Evolutionary conservation across 2,888 invertebrate species (phyloP).

Genomic region (Xestia xanthographa): DNA sequence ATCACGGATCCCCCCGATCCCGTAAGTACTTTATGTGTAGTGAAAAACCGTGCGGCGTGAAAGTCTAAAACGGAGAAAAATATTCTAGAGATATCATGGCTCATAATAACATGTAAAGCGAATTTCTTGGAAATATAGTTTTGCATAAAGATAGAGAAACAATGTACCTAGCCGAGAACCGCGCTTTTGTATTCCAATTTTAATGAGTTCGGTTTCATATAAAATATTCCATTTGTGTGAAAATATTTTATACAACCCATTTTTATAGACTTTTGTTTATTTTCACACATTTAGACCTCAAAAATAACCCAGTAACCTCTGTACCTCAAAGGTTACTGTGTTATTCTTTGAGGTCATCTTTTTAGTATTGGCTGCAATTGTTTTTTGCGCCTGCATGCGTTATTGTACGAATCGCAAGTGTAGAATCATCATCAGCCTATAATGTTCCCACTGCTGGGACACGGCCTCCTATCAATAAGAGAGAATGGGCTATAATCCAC

Average conservation of each 20-base stretch:
- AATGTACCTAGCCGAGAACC: constrained; percentile 15
- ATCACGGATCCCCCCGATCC: no score
- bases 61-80: no score
- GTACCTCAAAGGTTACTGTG: not conserved
- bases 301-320: not conserved
- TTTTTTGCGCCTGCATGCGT: not conserved
- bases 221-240: constrained; percentile 52
- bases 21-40: no score
- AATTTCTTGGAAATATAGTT: constrained; percentile 39
- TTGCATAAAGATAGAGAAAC: constrained; percentile 46
- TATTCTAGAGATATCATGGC: not conserved
- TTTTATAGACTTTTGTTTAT: constrained; percentile 22
- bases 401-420: not conserved
- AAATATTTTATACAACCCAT: constrained; percentile 40
- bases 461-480: no score
- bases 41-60: no score
- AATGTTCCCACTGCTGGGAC: no score
- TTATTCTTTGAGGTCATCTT: not conserved
- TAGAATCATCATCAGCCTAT: no score
- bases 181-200: constrained; percentile 46
- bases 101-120: constrained; percentile 29
- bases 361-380: not conserved
- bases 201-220: constrained; percentile 56
- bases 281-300: not conserved
- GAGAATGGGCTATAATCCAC: no score